Conservation (phyloP, 2,888 invertebrate genomes). For the Phasia obesa region DNA sequence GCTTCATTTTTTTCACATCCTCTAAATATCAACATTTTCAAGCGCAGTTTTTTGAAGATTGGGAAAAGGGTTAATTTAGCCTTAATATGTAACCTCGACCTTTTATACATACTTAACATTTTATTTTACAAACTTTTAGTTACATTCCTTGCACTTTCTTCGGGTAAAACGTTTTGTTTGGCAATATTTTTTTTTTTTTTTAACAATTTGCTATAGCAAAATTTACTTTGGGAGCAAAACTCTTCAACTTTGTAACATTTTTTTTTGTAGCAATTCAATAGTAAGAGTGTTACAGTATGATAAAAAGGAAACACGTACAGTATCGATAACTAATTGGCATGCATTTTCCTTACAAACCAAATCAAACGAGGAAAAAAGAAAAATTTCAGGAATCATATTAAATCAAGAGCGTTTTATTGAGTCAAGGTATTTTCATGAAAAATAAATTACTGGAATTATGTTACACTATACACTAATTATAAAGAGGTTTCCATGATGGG, state of each 20-base stretch:
- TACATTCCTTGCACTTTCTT: background rate
- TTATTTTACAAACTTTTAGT: background rate
- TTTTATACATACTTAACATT: too few relatives aligned
- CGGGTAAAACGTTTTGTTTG: too few relatives aligned
- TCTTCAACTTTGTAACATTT: slow-evolving; percentile 24
- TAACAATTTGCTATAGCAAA: background rate
- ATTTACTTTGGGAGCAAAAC: background rate
- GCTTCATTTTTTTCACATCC: too few relatives aligned
- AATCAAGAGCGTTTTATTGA: slow-evolving; percentile 47
- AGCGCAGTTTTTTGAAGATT: too few relatives aligned
- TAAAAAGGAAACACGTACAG: slow-evolving; percentile 77
- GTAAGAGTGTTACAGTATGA: background rate
- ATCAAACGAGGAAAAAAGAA: slow-evolving; percentile 11
- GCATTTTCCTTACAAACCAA: slow-evolving; percentile 57
- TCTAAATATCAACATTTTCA: too few relatives aligned
- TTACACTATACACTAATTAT: background rate
- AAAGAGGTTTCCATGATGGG: too few relatives aligned
- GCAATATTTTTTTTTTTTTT: too few relatives aligned
- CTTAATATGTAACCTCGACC: too few relatives aligned
- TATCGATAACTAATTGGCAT: slow-evolving; percentile 79
- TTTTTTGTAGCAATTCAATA: slow-evolving; percentile 21
- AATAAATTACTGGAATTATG: slow-evolving; percentile 4
- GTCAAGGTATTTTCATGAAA: slow-evolving; percentile 30
- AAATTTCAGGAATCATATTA: slow-evolving; percentile 15
- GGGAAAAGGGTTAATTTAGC: background rate